Percentiles rank a stretch among this genome's conserved stretches.
phyloP scores from a whole-genome alignment of 2,113 vertebrate species.

The Lepisosteus oculatus region DNA sequence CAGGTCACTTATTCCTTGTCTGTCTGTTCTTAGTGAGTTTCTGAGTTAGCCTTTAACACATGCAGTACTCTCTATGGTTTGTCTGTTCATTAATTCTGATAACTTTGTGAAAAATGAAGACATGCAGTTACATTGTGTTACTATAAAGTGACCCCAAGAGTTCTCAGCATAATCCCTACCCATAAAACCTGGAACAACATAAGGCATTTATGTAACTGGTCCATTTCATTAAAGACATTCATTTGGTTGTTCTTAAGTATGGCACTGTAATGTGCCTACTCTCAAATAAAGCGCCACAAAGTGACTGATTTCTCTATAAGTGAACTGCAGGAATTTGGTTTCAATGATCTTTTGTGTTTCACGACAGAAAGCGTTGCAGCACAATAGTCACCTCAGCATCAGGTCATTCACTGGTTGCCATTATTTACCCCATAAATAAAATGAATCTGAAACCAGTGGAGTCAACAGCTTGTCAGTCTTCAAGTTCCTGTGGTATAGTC shows the following conservation, averaged over 20 bases:
- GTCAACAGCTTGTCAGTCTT: conserved; percentile 16
- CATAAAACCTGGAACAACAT: too few relatives aligned
- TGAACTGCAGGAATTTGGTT: conserved; percentile 31
- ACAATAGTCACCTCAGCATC: conserved; percentile 19
- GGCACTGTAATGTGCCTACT: conserved; percentile 18
- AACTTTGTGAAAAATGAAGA: too few relatives aligned
- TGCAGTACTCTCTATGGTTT: too few relatives aligned
- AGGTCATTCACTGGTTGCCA: conserved; percentile 18
- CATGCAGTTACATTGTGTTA: too few relatives aligned
- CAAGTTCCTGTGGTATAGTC: background rate
- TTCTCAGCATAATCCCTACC: too few relatives aligned
- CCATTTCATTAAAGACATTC: conserved; percentile 17
- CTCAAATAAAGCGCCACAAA: conserved; percentile 36
- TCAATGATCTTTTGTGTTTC: conserved; percentile 30
- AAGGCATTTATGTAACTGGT: too few relatives aligned
- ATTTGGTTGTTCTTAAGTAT: conserved; percentile 37
- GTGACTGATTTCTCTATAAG: conserved; percentile 45
- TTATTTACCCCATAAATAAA: conserved; percentile 17
- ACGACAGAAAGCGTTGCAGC: conserved; percentile 24
- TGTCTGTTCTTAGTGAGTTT: too few relatives aligned
- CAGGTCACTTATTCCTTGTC: too few relatives aligned
- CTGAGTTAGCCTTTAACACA: too few relatives aligned
- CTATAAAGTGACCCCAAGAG: too few relatives aligned
- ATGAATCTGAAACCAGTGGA: conserved; percentile 1
- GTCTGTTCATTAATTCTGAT: too few relatives aligned